A percentile compares a stretch with the other conserved stretches of the same genome.
These are phyloP conservation scores for Gambelia wislizenii DNA, from an alignment of 2,797 vertebrate genomes.

Conservation along the genomic window DNA sequence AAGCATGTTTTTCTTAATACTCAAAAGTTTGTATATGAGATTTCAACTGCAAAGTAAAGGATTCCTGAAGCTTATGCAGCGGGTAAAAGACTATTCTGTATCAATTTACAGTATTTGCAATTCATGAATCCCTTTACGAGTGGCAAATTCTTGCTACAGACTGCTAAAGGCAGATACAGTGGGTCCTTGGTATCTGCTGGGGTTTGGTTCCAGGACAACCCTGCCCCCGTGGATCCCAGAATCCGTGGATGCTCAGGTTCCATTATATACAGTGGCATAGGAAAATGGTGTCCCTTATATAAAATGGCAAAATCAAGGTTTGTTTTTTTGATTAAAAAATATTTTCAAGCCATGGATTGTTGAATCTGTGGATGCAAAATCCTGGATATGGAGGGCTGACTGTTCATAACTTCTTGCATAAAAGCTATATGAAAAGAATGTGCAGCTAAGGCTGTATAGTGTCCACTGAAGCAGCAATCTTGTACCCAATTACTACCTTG, in stretches of 20 bases:
- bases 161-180: not conserved
- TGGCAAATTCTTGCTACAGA: not conserved
- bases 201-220: no score
- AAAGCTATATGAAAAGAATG: not conserved
- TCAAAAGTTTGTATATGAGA: not conserved
- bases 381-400: no score
- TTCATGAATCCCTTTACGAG: conserved; percentile 2
- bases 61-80: not conserved
- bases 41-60: not conserved
- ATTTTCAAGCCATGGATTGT: no score
- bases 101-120: not conserved
- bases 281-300: no score
- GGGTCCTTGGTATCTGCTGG: no score
- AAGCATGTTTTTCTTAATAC: not conserved
- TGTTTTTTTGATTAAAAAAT: no score
- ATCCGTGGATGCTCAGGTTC: no score
- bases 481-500: not conserved
- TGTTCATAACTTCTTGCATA: not conserved
- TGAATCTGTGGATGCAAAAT: no score
- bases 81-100: not conserved
- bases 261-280: no score
- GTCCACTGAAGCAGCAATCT: not conserved
- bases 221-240: no score
- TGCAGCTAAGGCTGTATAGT: not conserved
- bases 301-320: no score